Evolutionary conservation across 2,113 vertebrate species (phyloP), one percentile per base, ranked within the genome.

Genomic region (Castor canadensis): DNA sequence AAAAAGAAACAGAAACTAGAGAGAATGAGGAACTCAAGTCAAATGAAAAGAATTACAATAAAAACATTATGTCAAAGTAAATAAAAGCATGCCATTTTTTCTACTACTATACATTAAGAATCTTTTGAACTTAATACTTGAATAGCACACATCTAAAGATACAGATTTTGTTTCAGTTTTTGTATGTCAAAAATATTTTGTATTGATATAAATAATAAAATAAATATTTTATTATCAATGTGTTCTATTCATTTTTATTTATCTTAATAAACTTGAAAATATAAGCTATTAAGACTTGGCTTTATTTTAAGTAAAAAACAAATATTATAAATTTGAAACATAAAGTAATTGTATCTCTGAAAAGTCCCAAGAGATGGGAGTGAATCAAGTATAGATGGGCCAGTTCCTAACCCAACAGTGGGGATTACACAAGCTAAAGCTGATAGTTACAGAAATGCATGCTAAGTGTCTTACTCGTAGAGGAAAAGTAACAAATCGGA

Each of bases 1-100:
- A 40, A 43, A 47, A 1, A 26, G 3, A 47, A 30, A 52, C 26
- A 22, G 6, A 19, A 16, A 64, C 73, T 8, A 72, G 43, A n/a
- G 7, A 3, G 10, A 62, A 92, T 81, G 35, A 80, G 12, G 20
- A 77, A 86, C 17, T 71, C 38, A 71, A 12, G 5, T 60, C 77
- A 91, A 91, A 88, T 54, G 62, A 77, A 87, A 82, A 87, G 6
- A 10, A 71, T 89, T 72, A 24, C 16, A 93, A 83, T 83, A 87
- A 96, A 79, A 91, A 24, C 6, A 32, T 16, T 12, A 69, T 49
- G 43, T 2, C 6, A 79, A 83, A 82, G 3, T 7, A 87, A 73
- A 3, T 49, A 83, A 75, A 89, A 85, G n/a, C 32, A 43, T 12
- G 15, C 3, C 30, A 52, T 93, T 62, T 43, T 75, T 86, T 89